Evolutionary conservation across 2,797 vertebrate species (phyloP), one percentile per base, ranked within the genome.

Genomic region (Ctenopoma multispine): DNA sequence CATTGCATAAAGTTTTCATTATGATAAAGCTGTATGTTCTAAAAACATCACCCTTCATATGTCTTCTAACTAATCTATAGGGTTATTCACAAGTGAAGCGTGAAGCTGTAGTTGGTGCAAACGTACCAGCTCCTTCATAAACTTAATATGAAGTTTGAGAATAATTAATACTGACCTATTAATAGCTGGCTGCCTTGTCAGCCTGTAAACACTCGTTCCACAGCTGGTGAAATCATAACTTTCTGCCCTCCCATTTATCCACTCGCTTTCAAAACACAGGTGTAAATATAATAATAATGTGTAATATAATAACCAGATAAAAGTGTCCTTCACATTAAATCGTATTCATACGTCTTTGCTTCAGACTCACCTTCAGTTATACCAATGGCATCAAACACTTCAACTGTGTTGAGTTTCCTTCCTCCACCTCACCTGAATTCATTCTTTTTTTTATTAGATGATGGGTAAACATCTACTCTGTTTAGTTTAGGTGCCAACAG

Each of bases 141-240:
- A 40, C 47, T n/a, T 69, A 29, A 47, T 44, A 27, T 53, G 46
- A 63, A 62, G 51, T 10, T 59, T 29, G 38, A 43, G 40, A 64
- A 9, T n/a, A 75, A 43, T 46, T 81, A 77, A 82, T 82, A 78
- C 71, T 82, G 77, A 78, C 43, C 60, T 61, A 41, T 66, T 56
- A 56, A 21, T 57, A 69, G 24, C 50, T 34, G 34, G 27, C 47
- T 71, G 48, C 43, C 38, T 63, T 50, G 47, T 41, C 48, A 55
- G 40, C 51, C 56, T 41, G 48, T 49, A 46, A 60, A 49, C 54
- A 49, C 59, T 74, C 29, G 17, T 59, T 69, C 57, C 55, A 57
- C 21, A 51, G 54, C 23, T 53, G 54, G 17, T 64, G 44, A 61
- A 76, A 69, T 63, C 38, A 29, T 38, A 20, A 55, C 57, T 27